A percentile compares a stretch with the other conserved stretches of the same genome.
Conservation (phyloP, 1,140 invertebrate genomes). For the Drosophila repletoides region DNA sequence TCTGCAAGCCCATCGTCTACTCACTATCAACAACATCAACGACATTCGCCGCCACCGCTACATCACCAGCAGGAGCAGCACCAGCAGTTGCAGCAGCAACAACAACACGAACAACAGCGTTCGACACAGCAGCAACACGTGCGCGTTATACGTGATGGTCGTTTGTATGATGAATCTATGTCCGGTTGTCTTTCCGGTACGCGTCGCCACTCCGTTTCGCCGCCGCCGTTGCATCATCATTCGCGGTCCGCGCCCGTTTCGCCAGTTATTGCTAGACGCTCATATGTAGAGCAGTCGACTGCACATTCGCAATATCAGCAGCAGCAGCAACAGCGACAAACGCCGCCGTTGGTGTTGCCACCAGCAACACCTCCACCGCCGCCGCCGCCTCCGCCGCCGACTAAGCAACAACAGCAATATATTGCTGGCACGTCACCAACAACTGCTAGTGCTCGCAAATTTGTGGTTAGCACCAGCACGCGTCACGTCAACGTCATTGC, state of each 20-base stretch:
- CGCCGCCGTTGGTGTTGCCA: conserved; percentile 50
- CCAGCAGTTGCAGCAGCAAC: conserved; percentile 34
- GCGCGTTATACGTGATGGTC: conserved; percentile 77
- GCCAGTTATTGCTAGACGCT: conserved; percentile 52
- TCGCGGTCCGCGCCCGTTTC: conserved; percentile 71
- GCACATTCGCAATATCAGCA: conserved; percentile 50
- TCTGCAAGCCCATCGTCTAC: conserved; percentile 67
- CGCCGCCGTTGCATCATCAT: conserved; percentile 73
- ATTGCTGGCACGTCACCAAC: conserved; percentile 38
- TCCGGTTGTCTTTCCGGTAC: conserved; percentile 16
- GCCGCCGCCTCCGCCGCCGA: conserved; percentile 38
- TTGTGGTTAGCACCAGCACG: conserved; percentile 72
- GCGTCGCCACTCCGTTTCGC: conserved; percentile 70
- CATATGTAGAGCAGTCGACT: conserved; percentile 36
- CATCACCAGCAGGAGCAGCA: conserved; percentile 60
- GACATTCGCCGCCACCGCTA: conserved; percentile 63
- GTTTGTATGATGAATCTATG: conserved; percentile 64
- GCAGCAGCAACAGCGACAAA: conserved; percentile 39
- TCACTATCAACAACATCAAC: conserved; percentile 43
- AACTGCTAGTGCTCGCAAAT: conserved; percentile 69
- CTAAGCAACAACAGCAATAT: conserved; percentile 38
- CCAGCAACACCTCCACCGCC: conserved; percentile 39
- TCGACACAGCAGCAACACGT: conserved; percentile 56
- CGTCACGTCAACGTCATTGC: conserved; percentile 72
- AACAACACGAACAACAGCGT: not conserved